These are phyloP conservation scores for Rhizoglyphus robini DNA, from an alignment of 1,140 invertebrate genomes.

Conservation along the genomic window DNA sequence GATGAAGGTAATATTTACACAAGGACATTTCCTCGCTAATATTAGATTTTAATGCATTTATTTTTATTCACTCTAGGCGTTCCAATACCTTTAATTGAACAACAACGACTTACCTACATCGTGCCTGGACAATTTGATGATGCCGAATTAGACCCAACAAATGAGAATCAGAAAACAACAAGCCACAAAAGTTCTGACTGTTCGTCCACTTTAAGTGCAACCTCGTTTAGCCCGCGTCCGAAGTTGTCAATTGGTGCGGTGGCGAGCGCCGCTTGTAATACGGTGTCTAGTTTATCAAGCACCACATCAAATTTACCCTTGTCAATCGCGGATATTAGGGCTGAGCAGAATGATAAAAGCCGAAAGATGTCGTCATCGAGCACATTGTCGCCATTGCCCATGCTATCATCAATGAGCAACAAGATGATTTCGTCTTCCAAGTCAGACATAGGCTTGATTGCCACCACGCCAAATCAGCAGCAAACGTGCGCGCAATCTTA, in stretches of 20 bases:
- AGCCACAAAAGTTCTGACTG: too few species aligned
- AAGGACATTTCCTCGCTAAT: not conserved
- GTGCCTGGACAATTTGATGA: slow-evolving; percentile 18
- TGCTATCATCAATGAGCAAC: not conserved
- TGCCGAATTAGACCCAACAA: not conserved
- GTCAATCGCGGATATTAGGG: slow-evolving; percentile 1
- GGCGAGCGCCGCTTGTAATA: too few species aligned
- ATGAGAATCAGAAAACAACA: not conserved
- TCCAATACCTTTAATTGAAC: slow-evolving; percentile 20
- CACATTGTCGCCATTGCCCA: not conserved
- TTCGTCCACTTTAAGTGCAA: too few species aligned
- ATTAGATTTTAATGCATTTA: not conserved
- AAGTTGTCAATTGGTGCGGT: slow-evolving; percentile 6
- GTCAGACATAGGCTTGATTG: not conserved
- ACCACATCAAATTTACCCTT: not conserved
- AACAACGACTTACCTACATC: not conserved
- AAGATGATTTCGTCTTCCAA: not conserved
- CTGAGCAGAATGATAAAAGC: slow-evolving; percentile 3
- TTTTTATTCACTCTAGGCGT: slow-evolving; percentile 13
- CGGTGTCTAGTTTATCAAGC: not conserved
- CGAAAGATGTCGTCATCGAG: not conserved
- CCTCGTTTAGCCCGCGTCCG: not conserved
- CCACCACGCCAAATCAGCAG: not conserved
- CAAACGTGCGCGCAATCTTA: not conserved
- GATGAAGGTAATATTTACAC: slow-evolving; percentile 22